These are phyloP conservation scores for Strigamia maritima DNA, from an alignment of 2,888 invertebrate genomes.

Conservation along the genomic window DNA sequence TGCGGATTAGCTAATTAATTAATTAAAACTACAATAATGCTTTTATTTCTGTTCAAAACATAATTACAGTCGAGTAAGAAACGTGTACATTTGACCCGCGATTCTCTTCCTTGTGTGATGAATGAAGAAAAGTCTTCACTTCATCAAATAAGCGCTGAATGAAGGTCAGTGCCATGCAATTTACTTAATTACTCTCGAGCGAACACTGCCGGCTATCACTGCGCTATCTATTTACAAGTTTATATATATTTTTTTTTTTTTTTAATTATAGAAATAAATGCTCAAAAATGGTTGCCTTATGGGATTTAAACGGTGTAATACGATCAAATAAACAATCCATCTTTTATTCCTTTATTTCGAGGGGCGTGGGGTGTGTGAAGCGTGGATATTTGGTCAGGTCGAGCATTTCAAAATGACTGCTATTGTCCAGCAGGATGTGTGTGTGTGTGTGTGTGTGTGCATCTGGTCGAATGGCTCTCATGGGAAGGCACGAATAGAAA, in stretches of 20 bases:
- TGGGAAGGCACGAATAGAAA: slow-evolving; percentile 15
- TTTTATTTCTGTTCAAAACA: neutral
- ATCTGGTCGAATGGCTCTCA: slow-evolving; percentile 26
- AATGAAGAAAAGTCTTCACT: slow-evolving; percentile 1
- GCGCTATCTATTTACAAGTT: neutral
- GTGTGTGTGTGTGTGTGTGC: neutral
- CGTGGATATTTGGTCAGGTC: slow-evolving; percentile 11
- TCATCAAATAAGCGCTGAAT: neutral
- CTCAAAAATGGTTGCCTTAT: neutral
- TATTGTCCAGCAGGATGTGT: slow-evolving; percentile 18
- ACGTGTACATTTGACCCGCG: neutral
- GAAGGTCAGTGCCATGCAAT: slow-evolving; percentile 11
- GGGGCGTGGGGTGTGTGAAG: neutral
- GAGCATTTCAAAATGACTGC: slow-evolving; percentile 21
- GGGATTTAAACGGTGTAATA: neutral
- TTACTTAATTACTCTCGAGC: slow-evolving; percentile 17
- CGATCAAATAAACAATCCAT: neutral
- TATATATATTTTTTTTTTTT: neutral
- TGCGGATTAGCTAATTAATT: neutral
- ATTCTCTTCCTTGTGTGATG: neutral
- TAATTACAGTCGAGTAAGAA: neutral
- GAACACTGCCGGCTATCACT: neutral
- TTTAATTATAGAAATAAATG: neutral
- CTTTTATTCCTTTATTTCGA: neutral
- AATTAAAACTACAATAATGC: neutral